These are phyloP conservation scores for Linepithema humile DNA, from an alignment of 1,140 invertebrate species.

Conservation along the genomic window DNA sequence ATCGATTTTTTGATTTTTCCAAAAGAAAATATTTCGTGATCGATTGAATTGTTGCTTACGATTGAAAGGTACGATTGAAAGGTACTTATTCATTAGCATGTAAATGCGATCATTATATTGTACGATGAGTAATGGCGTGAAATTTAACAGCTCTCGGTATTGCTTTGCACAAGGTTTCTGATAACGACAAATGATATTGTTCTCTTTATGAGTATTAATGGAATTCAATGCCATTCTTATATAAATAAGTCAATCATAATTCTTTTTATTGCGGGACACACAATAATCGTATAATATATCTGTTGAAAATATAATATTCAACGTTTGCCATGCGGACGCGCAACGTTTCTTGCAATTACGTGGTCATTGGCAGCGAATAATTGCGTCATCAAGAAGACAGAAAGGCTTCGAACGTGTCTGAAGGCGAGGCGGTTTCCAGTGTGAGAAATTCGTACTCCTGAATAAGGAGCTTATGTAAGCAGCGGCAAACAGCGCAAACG, in stretches of 20 bases:
- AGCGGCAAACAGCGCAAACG: neutral
- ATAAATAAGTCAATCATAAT: neutral
- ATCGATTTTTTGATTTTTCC: too few species aligned
- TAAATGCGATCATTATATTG: slow-evolving; percentile 13
- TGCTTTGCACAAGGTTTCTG: neutral
- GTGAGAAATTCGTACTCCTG: slow-evolving; percentile 50
- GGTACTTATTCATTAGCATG: neutral
- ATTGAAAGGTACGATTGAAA: too few species aligned
- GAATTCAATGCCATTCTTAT: neutral
- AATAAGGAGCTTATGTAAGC: slow-evolving; percentile 45
- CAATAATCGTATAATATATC: neutral
- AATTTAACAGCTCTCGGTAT: neutral
- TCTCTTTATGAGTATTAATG: neutral
- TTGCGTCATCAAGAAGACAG: slow-evolving; percentile 34
- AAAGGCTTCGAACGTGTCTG: slow-evolving; percentile 12
- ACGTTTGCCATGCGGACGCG: neutral
- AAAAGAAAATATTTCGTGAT: neutral
- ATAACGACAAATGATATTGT: neutral
- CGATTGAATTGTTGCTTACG: neutral
- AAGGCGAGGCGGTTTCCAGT: slow-evolving; percentile 43
- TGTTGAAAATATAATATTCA: too few species aligned
- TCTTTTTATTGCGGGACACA: neutral
- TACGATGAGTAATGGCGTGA: slow-evolving; percentile 28
- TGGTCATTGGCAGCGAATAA: slow-evolving; percentile 45
- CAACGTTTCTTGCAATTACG: slow-evolving; percentile 25